Base-by-base conservation (phyloP, 2,888 invertebrate species). In the Ferdinandea cuprea region DNA sequence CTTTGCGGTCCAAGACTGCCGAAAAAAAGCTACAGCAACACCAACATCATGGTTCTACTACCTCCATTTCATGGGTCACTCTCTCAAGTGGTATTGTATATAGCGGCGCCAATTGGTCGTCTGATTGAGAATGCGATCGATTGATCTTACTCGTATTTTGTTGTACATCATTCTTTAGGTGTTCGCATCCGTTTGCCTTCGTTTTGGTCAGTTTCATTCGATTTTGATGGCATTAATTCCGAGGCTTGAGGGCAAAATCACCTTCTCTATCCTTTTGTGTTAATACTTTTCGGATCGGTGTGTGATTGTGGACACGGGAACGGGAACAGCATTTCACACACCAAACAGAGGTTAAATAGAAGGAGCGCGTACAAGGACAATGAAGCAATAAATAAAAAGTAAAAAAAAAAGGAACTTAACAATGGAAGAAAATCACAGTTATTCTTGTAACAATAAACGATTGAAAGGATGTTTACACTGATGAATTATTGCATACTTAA, bases 81-180 rank as follows among this genome's bases (percentile, higher is more conserved):
- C 48, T 50, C 11, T 71, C 44, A 40, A 78, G 42, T 35, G n/a
- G 54, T 40, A 66, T 71, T 52, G 63, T 74, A 54, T 66, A 58
- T 66, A 42, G 32, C 69, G 81, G 81, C 81, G 81, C 81, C 81
- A 83, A 83, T 72, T 72, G 66, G 77, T 56, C 66, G 81, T 68
- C 81, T 71, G 77, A 56, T 72, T 54, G 46, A 77, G 66, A 77
- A 77, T 66, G 37, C 77, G 66, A 83, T 83, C 77, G 54, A 83
- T 83, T 63, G 78, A 78, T 78, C 50, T 66, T 61, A 72, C 66
- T 83, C 72, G 63, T 68, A 68, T 32, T 59, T 73, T 52, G 59
- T 44, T 58, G 48, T 17, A 28, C 37, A 52, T 54, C 58, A 52
- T 71, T 65, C 46, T 30, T 59, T 65, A 65, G 65, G 50, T n/a